Conservation (phyloP, 2,113 vertebrate species). For the Notarius lentiginosus region DNA sequence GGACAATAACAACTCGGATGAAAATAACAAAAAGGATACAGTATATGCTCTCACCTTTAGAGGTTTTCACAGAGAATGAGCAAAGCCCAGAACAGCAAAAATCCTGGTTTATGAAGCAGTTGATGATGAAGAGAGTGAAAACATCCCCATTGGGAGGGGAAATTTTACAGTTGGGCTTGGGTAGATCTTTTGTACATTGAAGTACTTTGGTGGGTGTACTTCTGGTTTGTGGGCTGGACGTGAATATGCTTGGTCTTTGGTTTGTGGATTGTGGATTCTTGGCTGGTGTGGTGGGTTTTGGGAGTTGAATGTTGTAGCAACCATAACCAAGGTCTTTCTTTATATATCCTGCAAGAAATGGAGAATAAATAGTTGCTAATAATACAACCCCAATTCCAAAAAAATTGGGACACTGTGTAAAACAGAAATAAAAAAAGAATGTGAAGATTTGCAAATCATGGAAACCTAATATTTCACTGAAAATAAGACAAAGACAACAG, state of each 20-base stretch:
- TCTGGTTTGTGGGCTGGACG: not conserved
- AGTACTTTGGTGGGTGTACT: not conserved
- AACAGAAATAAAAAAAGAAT: too few species aligned
- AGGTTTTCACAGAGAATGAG: not conserved
- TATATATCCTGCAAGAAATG: not conserved
- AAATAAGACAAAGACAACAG: too few species aligned
- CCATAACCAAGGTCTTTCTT: not conserved
- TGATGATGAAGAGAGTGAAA: not conserved
- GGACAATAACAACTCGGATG: not conserved
- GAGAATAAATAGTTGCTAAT: not conserved
- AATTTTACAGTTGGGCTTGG: not conserved
- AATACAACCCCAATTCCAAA: too few species aligned
- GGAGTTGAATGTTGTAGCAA: not conserved
- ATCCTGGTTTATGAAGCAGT: not conserved
- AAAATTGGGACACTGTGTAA: too few species aligned
- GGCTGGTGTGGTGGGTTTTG: too few species aligned
- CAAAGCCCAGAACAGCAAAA: not conserved
- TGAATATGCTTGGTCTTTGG: not conserved
- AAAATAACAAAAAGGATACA: not conserved
- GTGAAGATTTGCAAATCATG: too few species aligned
- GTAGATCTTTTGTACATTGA: too few species aligned
- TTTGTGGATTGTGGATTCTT: not conserved
- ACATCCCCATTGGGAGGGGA: not conserved
- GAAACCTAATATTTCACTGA: too few species aligned
- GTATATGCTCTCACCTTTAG: conserved; percentile 1